A percentile compares a stretch with the other conserved stretches of the same genome.
Conservation (phyloP, 2,888 invertebrate species). For the Serripes groenlandicus region DNA sequence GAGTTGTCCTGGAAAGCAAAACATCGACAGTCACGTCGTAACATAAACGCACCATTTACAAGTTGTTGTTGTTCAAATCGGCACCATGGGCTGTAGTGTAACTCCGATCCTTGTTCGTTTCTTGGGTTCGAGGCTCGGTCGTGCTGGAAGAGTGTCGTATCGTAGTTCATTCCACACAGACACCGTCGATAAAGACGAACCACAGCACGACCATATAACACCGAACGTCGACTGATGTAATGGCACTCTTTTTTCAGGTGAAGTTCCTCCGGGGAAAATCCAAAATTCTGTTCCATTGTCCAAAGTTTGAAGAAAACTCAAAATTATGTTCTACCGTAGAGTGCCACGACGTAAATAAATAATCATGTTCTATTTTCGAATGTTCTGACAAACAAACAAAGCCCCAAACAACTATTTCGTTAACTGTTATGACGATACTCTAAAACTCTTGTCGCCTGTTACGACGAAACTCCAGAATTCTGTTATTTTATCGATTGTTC, state of each 20-base stretch:
- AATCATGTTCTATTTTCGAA: no score
- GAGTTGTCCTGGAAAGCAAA: constrained; percentile 13
- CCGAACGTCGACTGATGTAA: constrained; percentile 45
- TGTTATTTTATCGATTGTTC: no score
- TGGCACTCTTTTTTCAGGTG: constrained; percentile 52
- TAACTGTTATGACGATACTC: no score
- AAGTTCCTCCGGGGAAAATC: constrained; percentile 31
- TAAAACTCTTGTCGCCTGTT: no score
- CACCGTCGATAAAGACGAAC: constrained; percentile 47
- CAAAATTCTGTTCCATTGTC: not conserved
- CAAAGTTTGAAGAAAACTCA: no score
- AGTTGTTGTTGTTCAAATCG: constrained; percentile 25
- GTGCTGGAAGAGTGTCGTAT: constrained; percentile 38
- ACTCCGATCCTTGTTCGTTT: constrained; percentile 47
- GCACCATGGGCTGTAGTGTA: constrained; percentile 45
- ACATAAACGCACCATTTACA: constrained; percentile 35
- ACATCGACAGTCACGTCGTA: constrained; percentile 30
- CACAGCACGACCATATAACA: constrained; percentile 45
- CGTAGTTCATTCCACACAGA: constrained; percentile 45
- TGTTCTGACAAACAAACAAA: no score
- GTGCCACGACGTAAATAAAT: no score
- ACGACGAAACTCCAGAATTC: no score
- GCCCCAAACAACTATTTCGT: no score
- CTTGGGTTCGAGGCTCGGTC: constrained; percentile 25
- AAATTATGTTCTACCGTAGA: no score